phyloP scores from a whole-genome alignment of 2,113 vertebrate genomes.

The Pitta sordida region DNA sequence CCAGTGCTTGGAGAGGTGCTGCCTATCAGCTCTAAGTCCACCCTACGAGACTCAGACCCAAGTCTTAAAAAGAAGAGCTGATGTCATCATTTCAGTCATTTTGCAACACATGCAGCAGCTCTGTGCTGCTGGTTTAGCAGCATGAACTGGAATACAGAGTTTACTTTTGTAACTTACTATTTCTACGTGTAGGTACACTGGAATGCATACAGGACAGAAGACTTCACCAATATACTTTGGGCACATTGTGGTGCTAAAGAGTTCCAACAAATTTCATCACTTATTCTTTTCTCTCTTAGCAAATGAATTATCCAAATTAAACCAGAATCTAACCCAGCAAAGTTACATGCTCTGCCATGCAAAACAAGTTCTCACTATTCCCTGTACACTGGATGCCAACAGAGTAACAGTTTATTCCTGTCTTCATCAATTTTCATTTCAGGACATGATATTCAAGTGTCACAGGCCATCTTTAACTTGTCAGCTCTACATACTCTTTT shows the following conservation, averaged over 20 bases:
- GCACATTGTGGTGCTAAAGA: not conserved
- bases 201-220: conserved; percentile 64
- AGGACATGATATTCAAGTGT: not conserved
- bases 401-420: not conserved
- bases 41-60: not conserved
- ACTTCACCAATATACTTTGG: not conserved
- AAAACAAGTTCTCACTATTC: not conserved
- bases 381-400: not conserved
- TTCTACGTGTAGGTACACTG: not conserved
- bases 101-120: not conserved
- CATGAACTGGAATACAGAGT: not conserved
- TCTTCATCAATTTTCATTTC: not conserved
- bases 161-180: not conserved
- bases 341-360: conserved; percentile 46
- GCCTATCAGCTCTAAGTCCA: not conserved
- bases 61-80: not conserved
- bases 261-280: not conserved
- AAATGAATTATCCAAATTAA: not conserved
- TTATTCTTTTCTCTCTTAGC: not conserved
- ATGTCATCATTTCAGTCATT: not conserved
- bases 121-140: not conserved
- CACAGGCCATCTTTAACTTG: conserved; percentile 27
- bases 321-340: not conserved
- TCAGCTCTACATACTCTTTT: conserved; percentile 28
- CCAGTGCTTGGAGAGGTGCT: not conserved